Evolutionary conservation across 1,140 invertebrate species (phyloP).

Genomic region (Penaeus vannamei): DNA sequence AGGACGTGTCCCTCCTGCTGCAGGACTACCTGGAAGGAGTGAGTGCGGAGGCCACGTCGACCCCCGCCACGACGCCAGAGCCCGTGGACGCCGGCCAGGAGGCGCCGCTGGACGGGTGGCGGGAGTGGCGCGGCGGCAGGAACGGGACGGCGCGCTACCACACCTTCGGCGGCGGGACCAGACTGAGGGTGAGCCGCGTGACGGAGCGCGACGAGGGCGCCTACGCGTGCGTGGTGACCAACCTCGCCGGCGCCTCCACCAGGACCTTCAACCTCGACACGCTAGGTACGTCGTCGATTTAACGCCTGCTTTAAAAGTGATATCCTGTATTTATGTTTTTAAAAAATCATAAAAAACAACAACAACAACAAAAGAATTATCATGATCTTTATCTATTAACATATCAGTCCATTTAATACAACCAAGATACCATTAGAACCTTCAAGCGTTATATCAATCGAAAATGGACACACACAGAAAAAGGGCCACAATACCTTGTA

Average conservation of each 20-base stretch:
- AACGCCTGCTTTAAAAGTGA: neutral
- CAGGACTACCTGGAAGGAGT: no score
- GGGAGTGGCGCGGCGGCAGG: no score
- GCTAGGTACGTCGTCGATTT: conserved; percentile 20
- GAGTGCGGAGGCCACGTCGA: no score
- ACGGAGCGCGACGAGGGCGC: conserved; percentile 45
- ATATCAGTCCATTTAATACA: no score
- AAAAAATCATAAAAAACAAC: no score
- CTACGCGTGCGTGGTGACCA: conserved; percentile 48
- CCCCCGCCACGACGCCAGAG: no score
- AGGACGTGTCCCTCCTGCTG: no score
- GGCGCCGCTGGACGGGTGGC: no score
- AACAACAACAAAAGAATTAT: neutral
- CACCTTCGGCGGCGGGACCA: conserved; percentile 16
- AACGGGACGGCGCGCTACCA: neutral
- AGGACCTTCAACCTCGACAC: conserved; percentile 49
- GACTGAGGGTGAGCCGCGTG: conserved; percentile 15
- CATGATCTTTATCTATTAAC: neutral
- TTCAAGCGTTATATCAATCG: neutral
- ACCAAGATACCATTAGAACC: neutral
- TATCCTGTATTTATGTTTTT: neutral
- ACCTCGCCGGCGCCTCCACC: conserved; percentile 40
- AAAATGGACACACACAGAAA: neutral
- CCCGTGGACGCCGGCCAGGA: no score
- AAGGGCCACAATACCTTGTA: neutral